Conservation (phyloP, 2,113 vertebrate genomes). For the Porphyrio hochstetteri region DNA sequence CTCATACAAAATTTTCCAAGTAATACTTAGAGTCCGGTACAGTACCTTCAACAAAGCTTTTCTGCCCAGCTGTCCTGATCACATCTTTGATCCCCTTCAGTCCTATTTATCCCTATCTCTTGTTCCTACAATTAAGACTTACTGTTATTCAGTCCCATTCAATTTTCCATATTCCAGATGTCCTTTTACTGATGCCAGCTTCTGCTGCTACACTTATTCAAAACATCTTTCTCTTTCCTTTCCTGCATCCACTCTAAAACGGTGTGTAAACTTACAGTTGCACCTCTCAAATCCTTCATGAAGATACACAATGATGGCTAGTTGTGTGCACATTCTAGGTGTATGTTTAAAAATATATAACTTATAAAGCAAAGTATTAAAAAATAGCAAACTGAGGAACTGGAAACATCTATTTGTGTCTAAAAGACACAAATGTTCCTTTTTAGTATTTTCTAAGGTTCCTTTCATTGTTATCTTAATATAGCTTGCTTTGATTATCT, state of each 20-base stretch:
- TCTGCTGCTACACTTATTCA: background rate
- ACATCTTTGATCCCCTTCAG: background rate
- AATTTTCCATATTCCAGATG: background rate
- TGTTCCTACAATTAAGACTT: background rate
- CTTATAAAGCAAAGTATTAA: background rate
- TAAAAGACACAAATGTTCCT: background rate
- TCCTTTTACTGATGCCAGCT: background rate
- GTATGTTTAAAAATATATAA: background rate
- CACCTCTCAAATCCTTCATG: background rate
- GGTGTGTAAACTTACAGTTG: background rate
- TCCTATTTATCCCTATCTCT: background rate
- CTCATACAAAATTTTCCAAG: background rate
- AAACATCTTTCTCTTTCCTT: background rate
- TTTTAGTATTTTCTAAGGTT: background rate
- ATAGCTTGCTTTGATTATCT: background rate
- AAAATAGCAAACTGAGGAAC: background rate
- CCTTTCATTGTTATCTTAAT: background rate
- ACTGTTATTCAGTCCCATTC: background rate
- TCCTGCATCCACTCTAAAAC: background rate
- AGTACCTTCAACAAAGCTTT: background rate
- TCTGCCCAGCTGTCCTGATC: background rate
- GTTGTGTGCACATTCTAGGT: background rate
- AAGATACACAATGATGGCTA: background rate
- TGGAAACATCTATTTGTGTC: background rate
- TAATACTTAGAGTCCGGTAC: background rate